These are phyloP conservation scores for Microplitis mediator DNA, from an alignment of 1,140 invertebrate species.

Conservation along the genomic window DNA sequence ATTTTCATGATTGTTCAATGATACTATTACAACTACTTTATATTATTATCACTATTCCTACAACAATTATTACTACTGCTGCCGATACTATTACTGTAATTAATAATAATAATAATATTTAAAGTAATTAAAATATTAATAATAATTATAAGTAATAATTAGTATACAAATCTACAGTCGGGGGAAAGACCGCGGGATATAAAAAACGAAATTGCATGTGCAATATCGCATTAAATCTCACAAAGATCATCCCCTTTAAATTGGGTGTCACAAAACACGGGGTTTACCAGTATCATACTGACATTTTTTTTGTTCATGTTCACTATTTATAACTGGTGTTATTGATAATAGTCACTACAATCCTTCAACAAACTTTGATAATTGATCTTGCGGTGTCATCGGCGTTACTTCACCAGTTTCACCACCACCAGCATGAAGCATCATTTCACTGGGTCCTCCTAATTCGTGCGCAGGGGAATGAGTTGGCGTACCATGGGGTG, in stretches of 20 bases:
- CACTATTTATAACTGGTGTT: conserved; percentile 21
- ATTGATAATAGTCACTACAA: conserved; percentile 72
- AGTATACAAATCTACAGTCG: conserved; percentile 33
- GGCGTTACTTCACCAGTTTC: conserved; percentile 67
- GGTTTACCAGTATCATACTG: conserved; percentile 8
- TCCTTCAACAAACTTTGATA: conserved; percentile 91
- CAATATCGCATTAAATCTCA: conserved; percentile 15
- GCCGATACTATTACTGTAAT: neutral
- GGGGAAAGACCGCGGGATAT: conserved; percentile 16
- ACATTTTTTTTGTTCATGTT: conserved; percentile 21
- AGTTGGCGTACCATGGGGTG: conserved; percentile 62
- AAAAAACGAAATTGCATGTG: conserved; percentile 22
- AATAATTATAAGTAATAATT: conserved; percentile 20
- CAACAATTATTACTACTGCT: no score
- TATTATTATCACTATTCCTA: no score
- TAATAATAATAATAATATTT: neutral
- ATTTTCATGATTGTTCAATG: neutral
- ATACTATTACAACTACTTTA: no score
- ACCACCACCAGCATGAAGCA: conserved; percentile 60
- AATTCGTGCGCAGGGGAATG: conserved; percentile 65
- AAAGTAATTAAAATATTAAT: neutral
- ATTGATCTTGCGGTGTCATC: conserved; percentile 89
- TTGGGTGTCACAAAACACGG: conserved; percentile 20
- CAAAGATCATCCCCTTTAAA: neutral
- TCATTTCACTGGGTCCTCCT: conserved; percentile 62